These are phyloP conservation scores for Timandra comae DNA, from an alignment of 2,888 invertebrate species.

Conservation along the genomic window DNA sequence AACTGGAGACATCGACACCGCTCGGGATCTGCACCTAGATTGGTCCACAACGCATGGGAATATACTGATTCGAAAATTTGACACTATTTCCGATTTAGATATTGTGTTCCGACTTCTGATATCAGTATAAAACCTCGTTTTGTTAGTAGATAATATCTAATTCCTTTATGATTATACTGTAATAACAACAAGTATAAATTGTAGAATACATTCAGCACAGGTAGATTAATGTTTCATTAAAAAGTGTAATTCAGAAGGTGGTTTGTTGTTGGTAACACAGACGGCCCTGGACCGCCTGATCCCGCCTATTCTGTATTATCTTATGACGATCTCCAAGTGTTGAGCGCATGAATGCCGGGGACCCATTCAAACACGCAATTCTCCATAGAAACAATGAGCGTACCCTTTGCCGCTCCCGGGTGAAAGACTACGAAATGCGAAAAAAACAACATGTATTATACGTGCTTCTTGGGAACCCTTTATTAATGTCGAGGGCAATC, in stretches of 20 bases:
- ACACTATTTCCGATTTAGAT: background rate
- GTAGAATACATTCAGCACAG: too few species aligned
- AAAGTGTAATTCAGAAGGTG: conserved; percentile 47
- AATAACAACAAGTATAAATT: too few species aligned
- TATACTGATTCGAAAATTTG: conserved; percentile 8
- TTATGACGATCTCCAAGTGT: conserved; percentile 62
- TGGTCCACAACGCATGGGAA: conserved; percentile 25
- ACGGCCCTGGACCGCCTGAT: conserved; percentile 52
- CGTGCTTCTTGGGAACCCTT: conserved; percentile 71
- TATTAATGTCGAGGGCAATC: conserved; percentile 68
- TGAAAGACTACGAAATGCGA: conserved; percentile 59
- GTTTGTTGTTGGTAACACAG: conserved; percentile 58
- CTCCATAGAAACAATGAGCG: conserved; percentile 69
- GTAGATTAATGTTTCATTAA: too few species aligned
- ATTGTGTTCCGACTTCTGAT: too few species aligned
- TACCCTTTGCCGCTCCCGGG: conserved; percentile 64
- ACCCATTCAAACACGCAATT: conserved; percentile 68
- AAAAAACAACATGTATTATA: conserved; percentile 57
- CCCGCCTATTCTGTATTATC: conserved; percentile 63
- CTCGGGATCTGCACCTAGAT: conserved; percentile 29
- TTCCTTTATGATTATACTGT: too few species aligned
- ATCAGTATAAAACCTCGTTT: too few species aligned
- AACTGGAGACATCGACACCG: conserved; percentile 41
- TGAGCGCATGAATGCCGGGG: conserved; percentile 55
- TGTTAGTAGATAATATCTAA: too few species aligned